phyloP scores from a whole-genome alignment of 1,140 invertebrate genomes.

The Megalopta genalis region DNA sequence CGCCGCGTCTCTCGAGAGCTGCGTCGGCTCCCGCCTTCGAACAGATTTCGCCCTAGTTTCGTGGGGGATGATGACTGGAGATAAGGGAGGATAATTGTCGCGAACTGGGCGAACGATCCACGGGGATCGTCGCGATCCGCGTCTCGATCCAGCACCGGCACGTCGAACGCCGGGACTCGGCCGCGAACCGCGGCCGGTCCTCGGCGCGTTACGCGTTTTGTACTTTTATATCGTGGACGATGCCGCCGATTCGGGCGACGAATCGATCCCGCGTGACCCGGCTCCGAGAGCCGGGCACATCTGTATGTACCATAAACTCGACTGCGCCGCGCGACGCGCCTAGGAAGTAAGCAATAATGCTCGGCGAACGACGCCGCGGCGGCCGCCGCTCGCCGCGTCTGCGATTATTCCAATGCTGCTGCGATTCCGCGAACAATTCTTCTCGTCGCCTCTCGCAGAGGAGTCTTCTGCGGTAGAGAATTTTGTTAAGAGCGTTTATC shows the following conservation, averaged over 20 bases:
- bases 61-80: no score
- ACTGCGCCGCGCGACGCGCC: slow-evolving; percentile 29
- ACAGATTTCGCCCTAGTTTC: no score
- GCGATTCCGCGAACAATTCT: neutral
- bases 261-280: slow-evolving; percentile 7
- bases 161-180: slow-evolving; percentile 8
- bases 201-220: slow-evolving; percentile 63
- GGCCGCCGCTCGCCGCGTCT: neutral
- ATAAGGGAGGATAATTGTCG: no score
- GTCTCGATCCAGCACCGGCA: neutral
- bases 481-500: no score
- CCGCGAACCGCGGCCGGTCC: neutral
- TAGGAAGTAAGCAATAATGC: slow-evolving; percentile 45
- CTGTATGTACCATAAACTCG: slow-evolving; percentile 40
- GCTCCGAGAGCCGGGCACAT: neutral
- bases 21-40: no score
- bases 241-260: slow-evolving; percentile 28
- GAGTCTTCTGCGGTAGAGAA: no score
- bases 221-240: slow-evolving; percentile 72
- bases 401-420: neutral
- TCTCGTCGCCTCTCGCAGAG: no score
- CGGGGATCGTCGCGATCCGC: neutral
- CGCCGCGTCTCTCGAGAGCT: no score
- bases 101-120: no score
- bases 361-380: neutral